These are phyloP conservation scores for Myripristis murdjan DNA, from an alignment of 2,797 vertebrate genomes.

Conservation along the genomic window DNA sequence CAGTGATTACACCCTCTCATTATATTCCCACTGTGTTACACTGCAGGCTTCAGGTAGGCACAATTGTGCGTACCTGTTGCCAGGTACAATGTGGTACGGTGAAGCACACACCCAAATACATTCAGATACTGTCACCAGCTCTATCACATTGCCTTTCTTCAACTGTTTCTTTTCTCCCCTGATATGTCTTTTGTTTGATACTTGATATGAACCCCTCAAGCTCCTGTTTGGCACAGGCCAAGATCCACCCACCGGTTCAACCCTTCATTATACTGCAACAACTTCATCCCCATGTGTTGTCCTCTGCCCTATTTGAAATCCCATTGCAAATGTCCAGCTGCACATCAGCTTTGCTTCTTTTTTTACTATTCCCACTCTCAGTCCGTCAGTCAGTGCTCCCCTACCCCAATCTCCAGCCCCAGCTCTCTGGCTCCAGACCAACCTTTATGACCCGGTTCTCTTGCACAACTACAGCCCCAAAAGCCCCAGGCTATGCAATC, in stretches of 20 bases:
- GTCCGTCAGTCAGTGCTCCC: slow-evolving; percentile 18
- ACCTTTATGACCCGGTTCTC: no score
- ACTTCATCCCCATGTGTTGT: slow-evolving; percentile 24
- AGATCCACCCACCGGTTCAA: slow-evolving; percentile 55
- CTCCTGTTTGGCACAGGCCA: slow-evolving; percentile 61
- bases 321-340: slow-evolving; percentile 3
- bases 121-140: slow-evolving; percentile 54
- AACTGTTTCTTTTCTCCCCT: slow-evolving; percentile 49
- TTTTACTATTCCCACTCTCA: slow-evolving; percentile 2
- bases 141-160: slow-evolving; percentile 40
- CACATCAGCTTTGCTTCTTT: slow-evolving; percentile 25
- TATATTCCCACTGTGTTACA: slow-evolving; percentile 59
- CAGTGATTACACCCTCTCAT: slow-evolving; percentile 63
- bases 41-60: slow-evolving; percentile 56
- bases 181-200: slow-evolving; percentile 64
- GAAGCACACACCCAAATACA: slow-evolving; percentile 69
- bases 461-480: no score
- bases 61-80: slow-evolving; percentile 60
- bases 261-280: slow-evolving; percentile 26
- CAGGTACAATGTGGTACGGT: slow-evolving; percentile 69
- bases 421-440: background rate
- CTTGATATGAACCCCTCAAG: slow-evolving; percentile 63
- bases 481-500: background rate
- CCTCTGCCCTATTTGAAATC: slow-evolving; percentile 15
- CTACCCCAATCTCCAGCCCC: slow-evolving; percentile 19